phyloP scores from a whole-genome alignment of 1,140 invertebrate genomes.

The Achroia grisella region DNA sequence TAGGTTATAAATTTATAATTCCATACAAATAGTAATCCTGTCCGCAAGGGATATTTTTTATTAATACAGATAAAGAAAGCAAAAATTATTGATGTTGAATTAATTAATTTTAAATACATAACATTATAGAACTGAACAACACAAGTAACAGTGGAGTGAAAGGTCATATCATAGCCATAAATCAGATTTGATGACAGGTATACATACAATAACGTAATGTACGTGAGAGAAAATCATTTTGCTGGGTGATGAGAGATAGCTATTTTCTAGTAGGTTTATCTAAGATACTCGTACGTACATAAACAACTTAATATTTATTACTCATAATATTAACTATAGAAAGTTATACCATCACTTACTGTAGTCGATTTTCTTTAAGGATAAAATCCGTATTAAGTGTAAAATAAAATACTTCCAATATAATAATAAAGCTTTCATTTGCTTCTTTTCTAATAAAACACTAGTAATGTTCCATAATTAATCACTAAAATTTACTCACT shows the following conservation, averaged over 20 bases:
- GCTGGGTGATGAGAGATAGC: neutral
- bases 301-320: neutral
- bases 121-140: neutral
- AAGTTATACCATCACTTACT: neutral
- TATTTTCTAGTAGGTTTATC: too few species aligned
- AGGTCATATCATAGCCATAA: neutral
- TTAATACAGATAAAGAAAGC: too few species aligned
- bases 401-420: constrained; percentile 13
- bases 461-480: constrained; percentile 7
- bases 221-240: constrained; percentile 4
- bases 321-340: neutral
- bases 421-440: constrained; percentile 1
- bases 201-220: neutral
- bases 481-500: constrained; percentile 45
- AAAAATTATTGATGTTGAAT: too few species aligned
- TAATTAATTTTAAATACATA: neutral
- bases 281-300: neutral
- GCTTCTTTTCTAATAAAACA: neutral
- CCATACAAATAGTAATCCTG: too few species aligned
- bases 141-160: neutral
- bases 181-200: neutral
- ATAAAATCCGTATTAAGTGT: neutral
- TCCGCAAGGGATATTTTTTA: too few species aligned
- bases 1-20: too few species aligned
- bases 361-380: neutral